A percentile compares a stretch with the other conserved stretches of the same genome.
phyloP scores from a whole-genome alignment of 64 coral and sea anemone species.

The Cladopsammia gracilis region DNA sequence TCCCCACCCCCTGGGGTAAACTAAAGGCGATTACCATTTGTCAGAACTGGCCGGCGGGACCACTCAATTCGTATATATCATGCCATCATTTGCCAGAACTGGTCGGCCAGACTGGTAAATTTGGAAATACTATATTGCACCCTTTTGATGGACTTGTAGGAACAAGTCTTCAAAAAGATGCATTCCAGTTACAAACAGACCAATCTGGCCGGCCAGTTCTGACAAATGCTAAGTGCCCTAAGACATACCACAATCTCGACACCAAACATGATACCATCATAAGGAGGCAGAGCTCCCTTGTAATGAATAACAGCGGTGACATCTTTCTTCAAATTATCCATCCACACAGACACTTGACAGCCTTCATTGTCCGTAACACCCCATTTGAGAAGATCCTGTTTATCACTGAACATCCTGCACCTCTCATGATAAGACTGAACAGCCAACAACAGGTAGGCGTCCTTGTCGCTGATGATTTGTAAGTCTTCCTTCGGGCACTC shows the following conservation, averaged over 20 bases:
- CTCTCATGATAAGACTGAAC: conserved; percentile 63
- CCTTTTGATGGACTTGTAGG: no score
- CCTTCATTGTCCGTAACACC: conserved; percentile 55
- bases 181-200: no score
- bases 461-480: background rate
- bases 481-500: conserved; percentile 55
- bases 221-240: no score
- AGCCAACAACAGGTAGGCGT: conserved; percentile 44
- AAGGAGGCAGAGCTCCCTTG: conserved; percentile 76
- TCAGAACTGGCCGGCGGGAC: no score
- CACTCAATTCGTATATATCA: no score
- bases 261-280: conserved; percentile 93
- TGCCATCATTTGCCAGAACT: no score
- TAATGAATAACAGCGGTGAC: conserved; percentile 69
- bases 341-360: conserved; percentile 68
- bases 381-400: background rate
- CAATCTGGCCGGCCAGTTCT: no score
- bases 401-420: conserved; percentile 46
- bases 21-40: no score
- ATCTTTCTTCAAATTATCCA: conserved; percentile 79
- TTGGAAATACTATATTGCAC: no score
- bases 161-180: no score
- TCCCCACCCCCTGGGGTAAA: no score
- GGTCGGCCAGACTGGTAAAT: no score
- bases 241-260: conserved; percentile 86